Percentiles rank a stretch among this genome's conserved stretches.
Evolutionary conservation across 2,797 vertebrate genomes (phyloP).

Genomic region (Leptodactylus fallax): DNA sequence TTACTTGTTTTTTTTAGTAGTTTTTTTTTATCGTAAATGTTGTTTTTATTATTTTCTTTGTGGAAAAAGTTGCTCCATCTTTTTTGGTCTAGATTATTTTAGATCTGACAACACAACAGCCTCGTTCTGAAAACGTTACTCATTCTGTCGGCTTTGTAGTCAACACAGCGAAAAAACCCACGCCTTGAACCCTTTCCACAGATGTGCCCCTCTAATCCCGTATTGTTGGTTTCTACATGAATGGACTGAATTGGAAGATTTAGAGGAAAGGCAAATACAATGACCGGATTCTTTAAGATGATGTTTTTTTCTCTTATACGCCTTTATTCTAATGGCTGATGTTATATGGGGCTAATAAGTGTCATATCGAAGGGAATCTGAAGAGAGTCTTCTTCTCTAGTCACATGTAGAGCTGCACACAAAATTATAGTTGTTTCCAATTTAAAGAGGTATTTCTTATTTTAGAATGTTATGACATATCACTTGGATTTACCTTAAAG

Average conservation of each 20-base stretch:
- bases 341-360: background rate
- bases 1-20: background rate
- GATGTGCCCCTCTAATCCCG: constrained; percentile 43
- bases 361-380: too few species aligned
- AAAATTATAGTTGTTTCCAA: background rate
- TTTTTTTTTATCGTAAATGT: background rate
- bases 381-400: background rate
- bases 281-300: background rate
- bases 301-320: background rate
- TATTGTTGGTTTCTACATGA: constrained; percentile 33
- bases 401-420: background rate
- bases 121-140: background rate
- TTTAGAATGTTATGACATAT: background rate
- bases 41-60: background rate
- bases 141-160: constrained; percentile 5
- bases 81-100: background rate
- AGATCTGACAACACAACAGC: too few species aligned
- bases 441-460: background rate
- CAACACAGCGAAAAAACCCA: background rate
- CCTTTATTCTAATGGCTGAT: background rate
- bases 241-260: constrained; percentile 10
- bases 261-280: constrained; percentile 16
- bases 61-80: background rate
- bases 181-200: constrained; percentile 5
- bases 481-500: background rate